Evolutionary conservation across 53 echinoderm and acorn worm genomes (phyloP).

Genomic region (Glandiceps talaboti): DNA sequence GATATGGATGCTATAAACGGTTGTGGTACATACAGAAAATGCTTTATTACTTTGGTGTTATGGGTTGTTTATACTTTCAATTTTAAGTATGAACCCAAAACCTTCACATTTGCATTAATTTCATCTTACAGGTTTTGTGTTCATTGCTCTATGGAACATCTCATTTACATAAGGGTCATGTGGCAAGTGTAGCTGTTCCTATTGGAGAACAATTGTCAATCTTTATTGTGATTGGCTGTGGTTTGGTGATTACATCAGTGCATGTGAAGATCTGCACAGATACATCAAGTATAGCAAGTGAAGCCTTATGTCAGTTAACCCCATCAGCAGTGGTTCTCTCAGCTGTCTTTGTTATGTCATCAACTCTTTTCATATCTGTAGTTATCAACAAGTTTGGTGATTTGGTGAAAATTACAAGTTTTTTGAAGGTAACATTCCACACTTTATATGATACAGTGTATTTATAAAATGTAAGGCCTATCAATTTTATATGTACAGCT

Average conservation of each 20-base stretch:
- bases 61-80: too few relatives aligned
- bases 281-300: slow-evolving; percentile 43
- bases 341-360: slow-evolving; percentile 1
- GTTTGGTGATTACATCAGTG: slow-evolving; percentile 38
- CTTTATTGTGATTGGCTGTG: slow-evolving; percentile 52
- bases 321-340: slow-evolving; percentile 9
- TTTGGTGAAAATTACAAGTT: too few relatives aligned
- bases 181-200: neutral
- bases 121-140: neutral
- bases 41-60: too few relatives aligned
- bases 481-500: too few relatives aligned
- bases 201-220: slow-evolving; percentile 3
- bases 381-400: slow-evolving; percentile 20
- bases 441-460: too few relatives aligned
- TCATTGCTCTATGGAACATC: neutral
- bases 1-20: too few relatives aligned
- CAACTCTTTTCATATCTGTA: slow-evolving; percentile 4
- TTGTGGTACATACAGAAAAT: too few relatives aligned
- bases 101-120: too few relatives aligned
- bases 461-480: too few relatives aligned
- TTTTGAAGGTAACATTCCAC: too few relatives aligned
- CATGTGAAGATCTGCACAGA: slow-evolving; percentile 60
- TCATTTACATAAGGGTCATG: neutral
- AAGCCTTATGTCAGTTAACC: slow-evolving; percentile 41
- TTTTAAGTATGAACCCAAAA: too few relatives aligned